Conservation (phyloP, 1,140 invertebrate genomes). For the Meloidogyne exigua region DNA sequence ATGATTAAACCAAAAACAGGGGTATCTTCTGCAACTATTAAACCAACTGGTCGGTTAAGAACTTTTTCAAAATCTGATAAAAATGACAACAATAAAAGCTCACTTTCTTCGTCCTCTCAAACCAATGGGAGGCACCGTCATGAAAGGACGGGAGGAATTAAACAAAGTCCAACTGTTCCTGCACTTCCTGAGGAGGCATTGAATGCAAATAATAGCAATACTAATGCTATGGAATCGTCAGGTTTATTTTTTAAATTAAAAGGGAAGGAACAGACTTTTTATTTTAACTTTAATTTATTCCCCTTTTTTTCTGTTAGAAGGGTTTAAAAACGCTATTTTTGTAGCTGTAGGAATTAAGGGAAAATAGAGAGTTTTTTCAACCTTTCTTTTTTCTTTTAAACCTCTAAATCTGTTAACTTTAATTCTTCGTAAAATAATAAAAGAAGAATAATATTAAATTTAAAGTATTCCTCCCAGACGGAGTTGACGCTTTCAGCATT, state of each 20-base stretch:
- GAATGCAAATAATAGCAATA: constrained; percentile 9
- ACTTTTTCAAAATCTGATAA: neutral
- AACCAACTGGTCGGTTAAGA: neutral
- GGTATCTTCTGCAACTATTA: neutral
- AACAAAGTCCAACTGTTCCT: neutral
- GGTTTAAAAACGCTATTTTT: too few relatives aligned
- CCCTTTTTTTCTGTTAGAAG: too few relatives aligned
- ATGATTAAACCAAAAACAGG: neutral
- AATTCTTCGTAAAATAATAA: too few relatives aligned
- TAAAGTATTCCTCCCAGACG: neutral
- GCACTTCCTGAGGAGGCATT: neutral
- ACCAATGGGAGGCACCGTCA: neutral
- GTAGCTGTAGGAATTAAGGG: too few relatives aligned
- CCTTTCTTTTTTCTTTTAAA: too few relatives aligned
- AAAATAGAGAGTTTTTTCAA: too few relatives aligned
- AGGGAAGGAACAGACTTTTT: neutral
- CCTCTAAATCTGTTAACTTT: too few relatives aligned
- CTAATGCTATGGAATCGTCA: neutral
- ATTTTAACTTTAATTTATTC: too few relatives aligned
- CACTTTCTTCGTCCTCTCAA: neutral
- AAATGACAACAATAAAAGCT: neutral
- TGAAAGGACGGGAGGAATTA: neutral
- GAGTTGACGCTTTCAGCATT: constrained; percentile 77
- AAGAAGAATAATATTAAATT: too few relatives aligned
- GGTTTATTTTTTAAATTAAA: neutral